Evolutionary conservation across 1,140 invertebrate species (phyloP).

Genomic region (Propsilocerus akamusi): DNA sequence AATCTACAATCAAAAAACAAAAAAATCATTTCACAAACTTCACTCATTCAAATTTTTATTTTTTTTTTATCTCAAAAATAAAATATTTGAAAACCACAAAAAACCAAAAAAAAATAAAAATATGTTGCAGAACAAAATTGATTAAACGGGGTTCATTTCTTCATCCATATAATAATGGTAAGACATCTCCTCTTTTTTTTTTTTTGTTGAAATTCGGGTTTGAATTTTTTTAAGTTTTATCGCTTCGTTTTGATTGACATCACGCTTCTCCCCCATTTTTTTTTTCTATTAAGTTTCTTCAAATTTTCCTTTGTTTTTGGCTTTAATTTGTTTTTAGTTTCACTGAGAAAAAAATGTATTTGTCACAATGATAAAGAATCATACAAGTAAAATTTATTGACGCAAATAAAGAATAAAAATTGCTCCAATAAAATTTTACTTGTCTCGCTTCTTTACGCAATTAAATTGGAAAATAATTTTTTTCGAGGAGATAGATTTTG

Average conservation of each 20-base stretch:
- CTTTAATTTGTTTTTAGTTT: too few relatives aligned
- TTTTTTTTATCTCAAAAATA: background rate
- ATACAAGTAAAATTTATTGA: too few relatives aligned
- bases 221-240: background rate
- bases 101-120: background rate
- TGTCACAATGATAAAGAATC: too few relatives aligned
- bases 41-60: background rate
- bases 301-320: too few relatives aligned
- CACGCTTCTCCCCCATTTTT: background rate
- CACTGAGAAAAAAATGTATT: too few relatives aligned
- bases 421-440: too few relatives aligned
- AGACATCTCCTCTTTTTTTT: constrained; percentile 13
- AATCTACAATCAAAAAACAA: too few relatives aligned
- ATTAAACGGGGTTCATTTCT: constrained; percentile 31
- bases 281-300: background rate
- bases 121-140: constrained; percentile 23
- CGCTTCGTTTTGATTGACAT: background rate
- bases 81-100: background rate
- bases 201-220: background rate
- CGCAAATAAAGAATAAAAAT: too few relatives aligned
- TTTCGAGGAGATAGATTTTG: too few relatives aligned
- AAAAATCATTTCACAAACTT: background rate
- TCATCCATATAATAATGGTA: constrained; percentile 34
- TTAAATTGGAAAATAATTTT: too few relatives aligned
- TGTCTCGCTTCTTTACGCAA: too few relatives aligned